Percentiles rank a stretch among this genome's conserved stretches.
phyloP scores from a whole-genome alignment of 1,140 invertebrate genomes.

The Delia radicum region DNA sequence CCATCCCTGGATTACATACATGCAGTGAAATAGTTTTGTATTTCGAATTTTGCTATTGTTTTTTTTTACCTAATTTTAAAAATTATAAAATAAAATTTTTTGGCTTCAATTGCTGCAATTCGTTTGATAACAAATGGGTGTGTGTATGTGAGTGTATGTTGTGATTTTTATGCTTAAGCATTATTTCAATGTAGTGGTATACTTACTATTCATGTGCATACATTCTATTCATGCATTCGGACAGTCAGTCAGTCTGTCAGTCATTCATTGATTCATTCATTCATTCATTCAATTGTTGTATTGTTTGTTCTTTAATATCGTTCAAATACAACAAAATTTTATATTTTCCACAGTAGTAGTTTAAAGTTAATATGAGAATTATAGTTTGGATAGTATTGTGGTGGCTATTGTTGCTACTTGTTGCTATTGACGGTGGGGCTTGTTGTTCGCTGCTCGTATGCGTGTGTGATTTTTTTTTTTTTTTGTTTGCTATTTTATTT shows the following conservation, averaged over 20 bases:
- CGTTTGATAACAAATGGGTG: too few species aligned
- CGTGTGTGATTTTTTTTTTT: neutral
- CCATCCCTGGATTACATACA: too few species aligned
- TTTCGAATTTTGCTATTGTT: too few species aligned
- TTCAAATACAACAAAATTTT: neutral
- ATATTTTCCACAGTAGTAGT: neutral
- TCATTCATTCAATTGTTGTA: neutral
- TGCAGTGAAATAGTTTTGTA: too few species aligned
- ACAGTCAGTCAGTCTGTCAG: neutral
- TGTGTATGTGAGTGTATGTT: too few species aligned
- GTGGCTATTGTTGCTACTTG: neutral
- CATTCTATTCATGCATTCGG: neutral
- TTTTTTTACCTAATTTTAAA: too few species aligned
- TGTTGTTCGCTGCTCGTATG: neutral
- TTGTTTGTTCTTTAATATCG: neutral
- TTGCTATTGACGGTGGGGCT: neutral
- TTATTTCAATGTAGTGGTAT: neutral
- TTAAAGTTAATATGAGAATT: neutral
- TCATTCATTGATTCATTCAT: neutral
- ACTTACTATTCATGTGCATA: neutral
- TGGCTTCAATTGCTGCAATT: neutral
- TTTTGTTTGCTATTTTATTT: neutral
- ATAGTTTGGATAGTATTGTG: neutral
- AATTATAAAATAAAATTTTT: too few species aligned
- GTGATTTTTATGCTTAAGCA: too few species aligned